Base-by-base conservation (phyloP, 2,888 invertebrate species). In the Anagyrus pseudococci region DNA sequence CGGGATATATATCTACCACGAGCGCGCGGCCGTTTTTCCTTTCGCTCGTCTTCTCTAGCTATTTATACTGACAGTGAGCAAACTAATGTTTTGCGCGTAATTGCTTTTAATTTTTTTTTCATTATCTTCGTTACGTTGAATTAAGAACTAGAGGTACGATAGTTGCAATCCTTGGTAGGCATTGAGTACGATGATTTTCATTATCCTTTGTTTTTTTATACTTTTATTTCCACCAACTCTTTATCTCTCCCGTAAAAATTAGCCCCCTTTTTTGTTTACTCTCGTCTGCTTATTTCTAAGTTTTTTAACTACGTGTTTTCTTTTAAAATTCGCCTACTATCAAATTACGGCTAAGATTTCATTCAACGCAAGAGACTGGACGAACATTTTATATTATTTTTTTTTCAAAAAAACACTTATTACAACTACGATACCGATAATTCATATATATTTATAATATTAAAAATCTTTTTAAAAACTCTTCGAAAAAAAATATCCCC, bases 81-180 rank as follows among this genome's bases (percentile, higher is more conserved):
- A 46, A 59, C 15, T 56, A 48, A 43, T 49, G 58, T 37, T 55
- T 49, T 37, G 53, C 60, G 54, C 49, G 57, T 54, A 49, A 64
- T 58, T 58, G 62, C 66, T 58, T 66, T 62, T 68, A 58, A 69
- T 68, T 66, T 71, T 67, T 67, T 67, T 68, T 64, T 50, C 47
- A 29, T 23, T 62, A 67, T 64, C 66, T 68, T 72, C 62, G 70
- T 73, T 74, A 73, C 72, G 72, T 74, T 72, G 68, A 74, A 68
- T 70, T 72, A 75, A 72, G 74, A 75, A 76, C 73, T 71, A 72
- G 73, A 74, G 71, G 71, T 75, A 75, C 72, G 74, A 70, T 66
- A 75, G 74, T 75, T 76, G n/a, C n/a, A n/a, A n/a, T n/a, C n/a
- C n/a, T n/a, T n/a, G 74, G 71, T 73, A 75, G 74, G 71, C 72